phyloP scores from a whole-genome alignment of 1,140 invertebrate species.

The Panulirus ornatus region DNA sequence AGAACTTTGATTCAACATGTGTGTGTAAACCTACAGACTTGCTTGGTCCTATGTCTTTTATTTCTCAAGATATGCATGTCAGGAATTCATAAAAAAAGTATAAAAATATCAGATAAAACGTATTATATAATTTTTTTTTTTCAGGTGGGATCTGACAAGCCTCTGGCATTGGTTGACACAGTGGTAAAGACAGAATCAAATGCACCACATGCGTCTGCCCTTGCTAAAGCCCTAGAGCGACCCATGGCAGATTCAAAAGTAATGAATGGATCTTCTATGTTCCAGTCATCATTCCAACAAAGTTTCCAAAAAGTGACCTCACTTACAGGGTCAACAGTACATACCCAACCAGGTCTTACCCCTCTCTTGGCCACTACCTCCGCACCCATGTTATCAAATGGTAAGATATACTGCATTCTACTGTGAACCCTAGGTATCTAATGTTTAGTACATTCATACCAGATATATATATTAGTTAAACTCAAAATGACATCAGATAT shows the following conservation, averaged over 20 bases:
- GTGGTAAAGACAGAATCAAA: slow-evolving; percentile 57
- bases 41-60: too few relatives aligned
- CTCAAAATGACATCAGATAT: too few relatives aligned
- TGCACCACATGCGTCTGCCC: slow-evolving; percentile 63
- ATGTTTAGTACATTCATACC: too few relatives aligned
- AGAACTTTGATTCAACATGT: too few relatives aligned
- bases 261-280: slow-evolving; percentile 69
- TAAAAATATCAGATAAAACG: neutral
- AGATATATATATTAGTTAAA: too few relatives aligned
- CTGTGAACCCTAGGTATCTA: too few relatives aligned
- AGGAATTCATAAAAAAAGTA: neutral
- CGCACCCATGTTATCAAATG: slow-evolving; percentile 75
- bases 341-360: slow-evolving; percentile 74
- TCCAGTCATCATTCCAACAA: slow-evolving; percentile 69
- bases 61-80: neutral
- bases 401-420: slow-evolving; percentile 63
- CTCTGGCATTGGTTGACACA: slow-evolving; percentile 53
- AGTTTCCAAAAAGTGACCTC: slow-evolving; percentile 69
- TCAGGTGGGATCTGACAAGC: slow-evolving; percentile 67
- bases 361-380: slow-evolving; percentile 75
- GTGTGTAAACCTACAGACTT: too few relatives aligned
- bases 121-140: slow-evolving; percentile 15
- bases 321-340: slow-evolving; percentile 60
- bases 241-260: slow-evolving; percentile 67
- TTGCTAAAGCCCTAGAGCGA: slow-evolving; percentile 70